Percentiles rank a stretch among this genome's conserved stretches.
phyloP scores from a whole-genome alignment of 37 sponge, comb jelly and placozoan species.

The Halichondria panicea region DNA sequence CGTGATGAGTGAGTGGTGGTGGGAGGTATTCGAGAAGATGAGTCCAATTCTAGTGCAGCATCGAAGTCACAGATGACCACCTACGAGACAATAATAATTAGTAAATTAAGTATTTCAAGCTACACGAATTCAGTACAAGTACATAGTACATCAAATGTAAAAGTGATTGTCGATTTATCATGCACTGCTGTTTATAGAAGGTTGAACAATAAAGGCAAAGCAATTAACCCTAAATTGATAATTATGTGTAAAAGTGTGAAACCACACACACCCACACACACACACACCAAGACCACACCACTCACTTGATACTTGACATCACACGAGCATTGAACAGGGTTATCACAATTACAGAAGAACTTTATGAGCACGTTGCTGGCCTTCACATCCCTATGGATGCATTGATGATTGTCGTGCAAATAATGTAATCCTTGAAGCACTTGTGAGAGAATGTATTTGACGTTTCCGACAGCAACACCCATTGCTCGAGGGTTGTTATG shows the following conservation, averaged over 20 bases:
- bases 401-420: slow-evolving; percentile 14
- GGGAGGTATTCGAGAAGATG: too few species aligned
- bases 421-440: slow-evolving; percentile 17
- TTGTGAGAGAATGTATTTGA: slow-evolving; percentile 23
- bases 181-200: too few species aligned
- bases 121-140: too few species aligned
- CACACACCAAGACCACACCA: too few species aligned
- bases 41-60: slow-evolving; percentile 42
- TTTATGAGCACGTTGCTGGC: slow-evolving; percentile 26
- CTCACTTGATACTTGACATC: slow-evolving; percentile 7
- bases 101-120: too few species aligned
- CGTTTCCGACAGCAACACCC: slow-evolving; percentile 17
- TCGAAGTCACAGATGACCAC: slow-evolving; percentile 48
- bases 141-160: too few species aligned
- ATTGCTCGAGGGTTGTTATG: slow-evolving; percentile 8
- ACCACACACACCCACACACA: too few species aligned
- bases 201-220: too few species aligned
- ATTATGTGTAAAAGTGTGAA: too few species aligned
- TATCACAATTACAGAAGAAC: slow-evolving; percentile 8
- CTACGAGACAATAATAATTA: too few species aligned
- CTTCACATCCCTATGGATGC: slow-evolving; percentile 47
- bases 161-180: too few species aligned
- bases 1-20: neutral
- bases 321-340: slow-evolving; percentile 20
- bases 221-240: too few species aligned